Conservation (phyloP, 2,888 invertebrate genomes). For the Microctonus aethiopoides region DNA sequence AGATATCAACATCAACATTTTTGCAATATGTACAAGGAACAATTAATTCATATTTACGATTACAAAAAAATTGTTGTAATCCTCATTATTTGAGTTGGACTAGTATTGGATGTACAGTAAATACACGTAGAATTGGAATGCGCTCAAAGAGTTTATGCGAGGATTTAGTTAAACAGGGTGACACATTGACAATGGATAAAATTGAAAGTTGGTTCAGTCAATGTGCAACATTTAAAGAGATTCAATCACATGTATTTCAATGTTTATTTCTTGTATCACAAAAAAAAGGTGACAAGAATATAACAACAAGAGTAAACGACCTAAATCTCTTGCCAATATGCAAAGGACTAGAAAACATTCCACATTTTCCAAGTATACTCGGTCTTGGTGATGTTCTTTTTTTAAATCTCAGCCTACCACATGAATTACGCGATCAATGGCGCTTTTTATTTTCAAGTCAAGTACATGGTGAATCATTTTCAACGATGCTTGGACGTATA, state of each 20-base stretch:
- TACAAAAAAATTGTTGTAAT: slow-evolving; percentile 72
- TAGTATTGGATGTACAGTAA: slow-evolving; percentile 71
- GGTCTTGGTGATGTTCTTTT: slow-evolving; percentile 84
- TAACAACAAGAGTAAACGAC: slow-evolving; percentile 65
- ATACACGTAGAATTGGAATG: slow-evolving; percentile 71
- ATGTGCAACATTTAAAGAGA: slow-evolving; percentile 67
- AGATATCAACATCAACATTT: slow-evolving; percentile 55
- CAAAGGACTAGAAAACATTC: slow-evolving; percentile 77
- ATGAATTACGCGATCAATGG: slow-evolving; percentile 82
- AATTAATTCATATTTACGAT: slow-evolving; percentile 80
- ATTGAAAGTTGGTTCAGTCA: slow-evolving; percentile 69
- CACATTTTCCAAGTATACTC: slow-evolving; percentile 80
- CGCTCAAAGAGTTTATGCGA: slow-evolving; percentile 72
- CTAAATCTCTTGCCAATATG: slow-evolving; percentile 69
- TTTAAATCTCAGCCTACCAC: slow-evolving; percentile 83
- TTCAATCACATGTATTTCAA: slow-evolving; percentile 70
- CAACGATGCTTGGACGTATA: slow-evolving; percentile 82
- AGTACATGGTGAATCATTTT: slow-evolving; percentile 91
- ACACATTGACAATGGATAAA: slow-evolving; percentile 63
- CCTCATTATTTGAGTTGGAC: slow-evolving; percentile 72
- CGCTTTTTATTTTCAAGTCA: slow-evolving; percentile 87
- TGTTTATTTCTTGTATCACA: slow-evolving; percentile 70
- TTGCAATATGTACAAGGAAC: slow-evolving; percentile 81
- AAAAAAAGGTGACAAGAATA: slow-evolving; percentile 67
- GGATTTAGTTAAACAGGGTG: slow-evolving; percentile 66